Base-by-base conservation (phyloP, 1,140 invertebrate species). In the Grapholita molesta region DNA sequence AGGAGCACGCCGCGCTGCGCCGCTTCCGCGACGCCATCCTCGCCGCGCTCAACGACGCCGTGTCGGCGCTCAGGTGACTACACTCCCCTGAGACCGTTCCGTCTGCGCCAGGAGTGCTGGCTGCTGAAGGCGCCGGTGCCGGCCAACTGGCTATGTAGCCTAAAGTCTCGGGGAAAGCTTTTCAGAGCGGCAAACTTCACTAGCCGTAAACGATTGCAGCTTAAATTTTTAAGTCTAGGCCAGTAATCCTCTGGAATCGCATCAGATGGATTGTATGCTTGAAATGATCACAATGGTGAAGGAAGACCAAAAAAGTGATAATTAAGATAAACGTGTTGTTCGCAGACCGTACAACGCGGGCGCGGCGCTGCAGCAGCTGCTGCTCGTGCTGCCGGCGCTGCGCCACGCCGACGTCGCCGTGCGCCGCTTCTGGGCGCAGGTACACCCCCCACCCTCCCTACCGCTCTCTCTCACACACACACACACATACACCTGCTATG, bases 91-190 rank as follows among this genome's bases (percentile, higher is more conserved):
- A n/a, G n/a, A n/a, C n/a, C n/a, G n/a, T n/a, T n/a, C n/a, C n/a
- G n/a, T n/a, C 93, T 95, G 15, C 96, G 96, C 78, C 98, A 99
- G 90, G 98, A 99, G 89, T 99, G 98, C 90, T 96, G 96, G 79
- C 92, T 99, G 21, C 86, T 99, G 64, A 99, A 99, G 92, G 98
- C 98, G 23, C 93, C 99, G 65, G 96, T 98, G 28, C 92, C 99
- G 72, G 96, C 97, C 69, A 99, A 99, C 93, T 96, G n/a, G n/a
- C n/a, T n/a, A n/a, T n/a, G n/a, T n/a, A n/a, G n/a, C n/a, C n/a
- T n/a, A n/a, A n/a, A n/a, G n/a, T n/a, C n/a, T n/a, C n/a, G n/a
- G n/a, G n/a, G n/a, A n/a, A n/a, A n/a, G n/a, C n/a, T n/a, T n/a
- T n/a, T n/a, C n/a, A n/a, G n/a, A n/a, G n/a, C n/a, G n/a, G n/a